Evolutionary conservation across 2,888 invertebrate species (phyloP).

Genomic region (Ennomos erosarius): DNA sequence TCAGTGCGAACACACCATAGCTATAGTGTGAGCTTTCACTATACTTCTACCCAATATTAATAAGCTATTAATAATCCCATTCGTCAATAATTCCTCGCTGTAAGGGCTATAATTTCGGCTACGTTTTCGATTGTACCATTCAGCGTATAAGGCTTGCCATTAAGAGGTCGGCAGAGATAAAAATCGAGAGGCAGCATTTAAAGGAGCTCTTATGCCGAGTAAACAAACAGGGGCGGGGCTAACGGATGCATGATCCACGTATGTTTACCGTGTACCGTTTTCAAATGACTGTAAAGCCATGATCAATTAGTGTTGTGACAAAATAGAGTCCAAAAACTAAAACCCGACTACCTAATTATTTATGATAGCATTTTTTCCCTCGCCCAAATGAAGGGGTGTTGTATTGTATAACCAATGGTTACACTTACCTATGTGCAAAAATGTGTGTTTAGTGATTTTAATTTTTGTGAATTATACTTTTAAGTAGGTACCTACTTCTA

Average conservation of each 20-base stretch:
- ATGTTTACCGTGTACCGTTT: conserved; percentile 8
- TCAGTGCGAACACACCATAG: not conserved
- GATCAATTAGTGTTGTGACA: conserved; percentile 10
- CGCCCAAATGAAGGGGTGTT: too few species aligned
- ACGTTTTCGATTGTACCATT: conserved; percentile 47
- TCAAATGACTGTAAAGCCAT: conserved; percentile 5
- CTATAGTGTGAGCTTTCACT: conserved; percentile 3
- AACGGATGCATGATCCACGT: conserved; percentile 41
- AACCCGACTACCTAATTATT: too few species aligned
- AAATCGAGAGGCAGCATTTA: conserved; percentile 55
- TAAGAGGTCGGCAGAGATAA: conserved; percentile 67
- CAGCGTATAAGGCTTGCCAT: conserved; percentile 63
- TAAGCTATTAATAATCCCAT: conserved; percentile 22
- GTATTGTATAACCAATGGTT: too few species aligned
- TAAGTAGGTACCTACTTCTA: too few species aligned
- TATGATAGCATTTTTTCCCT: too few species aligned
- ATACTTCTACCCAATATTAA: conserved; percentile 8
- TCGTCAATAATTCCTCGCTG: conserved; percentile 26
- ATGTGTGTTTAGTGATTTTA: too few species aligned
- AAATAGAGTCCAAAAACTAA: too few species aligned
- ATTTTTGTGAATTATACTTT: too few species aligned
- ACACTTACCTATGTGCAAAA: too few species aligned
- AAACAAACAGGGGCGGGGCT: conserved; percentile 59
- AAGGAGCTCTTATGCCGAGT: conserved; percentile 53
- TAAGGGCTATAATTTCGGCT: conserved; percentile 29